Percentiles rank a stretch among this genome's conserved stretches.
phyloP scores from a whole-genome alignment of 2,888 invertebrate genomes.

The Magallana nippona region DNA sequence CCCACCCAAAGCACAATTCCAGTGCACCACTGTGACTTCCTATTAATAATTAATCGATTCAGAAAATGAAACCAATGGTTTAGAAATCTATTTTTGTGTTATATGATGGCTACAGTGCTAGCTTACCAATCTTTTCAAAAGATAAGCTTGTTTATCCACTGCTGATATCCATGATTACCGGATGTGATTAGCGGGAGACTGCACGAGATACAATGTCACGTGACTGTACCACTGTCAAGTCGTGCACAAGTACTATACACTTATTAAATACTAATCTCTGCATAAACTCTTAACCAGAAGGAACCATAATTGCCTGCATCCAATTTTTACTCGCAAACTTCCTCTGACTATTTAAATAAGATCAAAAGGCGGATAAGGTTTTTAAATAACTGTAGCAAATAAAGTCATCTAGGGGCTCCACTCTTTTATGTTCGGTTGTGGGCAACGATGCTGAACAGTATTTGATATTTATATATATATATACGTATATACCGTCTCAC shows the following conservation, averaged over 20 bases:
- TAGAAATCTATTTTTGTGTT: too few species aligned
- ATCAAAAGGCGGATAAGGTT: background rate
- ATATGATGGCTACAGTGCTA: too few species aligned
- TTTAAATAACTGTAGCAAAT: background rate
- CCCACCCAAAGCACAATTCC: too few species aligned
- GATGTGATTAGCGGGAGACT: too few species aligned
- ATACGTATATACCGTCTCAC: background rate
- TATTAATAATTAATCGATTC: too few species aligned
- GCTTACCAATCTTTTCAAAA: too few species aligned
- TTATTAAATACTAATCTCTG: background rate
- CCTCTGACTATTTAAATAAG: background rate
- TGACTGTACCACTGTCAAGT: too few species aligned
- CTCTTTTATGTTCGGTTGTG: background rate
- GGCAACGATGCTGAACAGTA: conserved; percentile 20
- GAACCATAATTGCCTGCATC: background rate
- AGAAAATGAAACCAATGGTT: too few species aligned
- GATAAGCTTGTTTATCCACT: too few species aligned
- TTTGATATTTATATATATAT: conserved; percentile 11
- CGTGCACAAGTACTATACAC: background rate
- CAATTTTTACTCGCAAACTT: background rate
- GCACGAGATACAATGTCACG: too few species aligned
- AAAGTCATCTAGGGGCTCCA: background rate
- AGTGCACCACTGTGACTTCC: too few species aligned
- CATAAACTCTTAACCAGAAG: background rate
- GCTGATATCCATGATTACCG: too few species aligned